phyloP scores from a whole-genome alignment of 2,797 vertebrate genomes.

The Micrastur ruficollis region DNA sequence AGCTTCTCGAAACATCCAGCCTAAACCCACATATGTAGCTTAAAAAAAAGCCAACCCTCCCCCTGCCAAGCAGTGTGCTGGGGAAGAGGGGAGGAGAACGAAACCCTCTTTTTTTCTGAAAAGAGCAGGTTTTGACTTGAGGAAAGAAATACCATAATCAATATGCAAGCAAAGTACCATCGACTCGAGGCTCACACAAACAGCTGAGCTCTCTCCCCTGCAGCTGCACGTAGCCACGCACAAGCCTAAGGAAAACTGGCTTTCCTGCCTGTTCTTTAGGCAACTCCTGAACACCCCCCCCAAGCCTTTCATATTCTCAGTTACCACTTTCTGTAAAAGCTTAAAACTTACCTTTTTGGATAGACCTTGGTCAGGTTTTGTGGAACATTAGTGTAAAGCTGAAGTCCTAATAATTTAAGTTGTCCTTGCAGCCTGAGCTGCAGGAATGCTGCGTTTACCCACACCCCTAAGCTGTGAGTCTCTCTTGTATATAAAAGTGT shows the following conservation, averaged over 20 bases:
- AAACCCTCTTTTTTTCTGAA: not conserved
- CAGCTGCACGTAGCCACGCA: not conserved
- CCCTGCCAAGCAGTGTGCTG: fast-evolving
- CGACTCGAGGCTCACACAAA: not conserved
- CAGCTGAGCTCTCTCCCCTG: not conserved
- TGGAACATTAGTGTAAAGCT: fast-evolving
- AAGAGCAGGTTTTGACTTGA: not conserved
- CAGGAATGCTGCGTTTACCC: not conserved
- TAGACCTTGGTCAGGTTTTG: not conserved
- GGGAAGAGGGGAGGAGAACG: not conserved
- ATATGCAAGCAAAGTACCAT: not conserved
- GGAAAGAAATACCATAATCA: not conserved
- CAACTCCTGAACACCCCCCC: not conserved
- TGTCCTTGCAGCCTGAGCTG: not conserved
- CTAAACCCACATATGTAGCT: not conserved
- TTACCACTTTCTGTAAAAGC: not conserved
- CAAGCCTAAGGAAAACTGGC: not conserved
- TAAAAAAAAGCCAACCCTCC: not conserved
- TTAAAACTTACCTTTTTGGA: not conserved
- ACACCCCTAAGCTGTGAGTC: not conserved
- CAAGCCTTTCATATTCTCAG: not conserved
- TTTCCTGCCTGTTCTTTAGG: not conserved
- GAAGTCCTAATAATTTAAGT: not conserved
- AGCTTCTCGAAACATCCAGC: not conserved
- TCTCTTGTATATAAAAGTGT: not conserved